Conservation (phyloP, 2,888 invertebrate species). For the Platypus cylindrus region DNA sequence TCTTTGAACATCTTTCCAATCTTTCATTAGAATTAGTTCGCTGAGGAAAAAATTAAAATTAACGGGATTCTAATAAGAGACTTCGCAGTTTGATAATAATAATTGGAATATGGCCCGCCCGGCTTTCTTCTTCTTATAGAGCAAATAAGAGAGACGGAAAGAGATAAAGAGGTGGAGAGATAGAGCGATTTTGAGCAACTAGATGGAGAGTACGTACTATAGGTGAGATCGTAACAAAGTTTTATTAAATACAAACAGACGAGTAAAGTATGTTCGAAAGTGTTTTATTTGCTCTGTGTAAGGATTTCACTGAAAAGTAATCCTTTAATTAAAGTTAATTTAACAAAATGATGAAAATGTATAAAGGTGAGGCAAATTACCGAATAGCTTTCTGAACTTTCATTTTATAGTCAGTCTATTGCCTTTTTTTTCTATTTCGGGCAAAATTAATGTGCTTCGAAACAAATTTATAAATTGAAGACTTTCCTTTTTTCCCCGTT, state of each 20-base stretch:
- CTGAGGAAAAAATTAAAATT: too few relatives aligned
- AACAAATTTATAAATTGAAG: constrained; percentile 9
- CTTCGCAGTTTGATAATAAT: too few relatives aligned
- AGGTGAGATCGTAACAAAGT: constrained; percentile 15
- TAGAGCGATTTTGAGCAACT: too few relatives aligned
- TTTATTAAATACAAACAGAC: constrained; percentile 16
- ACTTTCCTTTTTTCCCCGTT: constrained; percentile 5
- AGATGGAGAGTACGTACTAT: too few relatives aligned
- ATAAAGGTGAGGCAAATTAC: constrained; percentile 11
- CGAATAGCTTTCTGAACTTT: constrained; percentile 9
- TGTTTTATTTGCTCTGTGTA: constrained; percentile 11
- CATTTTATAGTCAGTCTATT: constrained; percentile 8
- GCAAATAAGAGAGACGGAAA: too few relatives aligned
- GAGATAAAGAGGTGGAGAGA: too few relatives aligned
- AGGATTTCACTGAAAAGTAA: constrained; percentile 9
- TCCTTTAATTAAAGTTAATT: constrained; percentile 15
- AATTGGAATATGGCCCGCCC: too few relatives aligned
- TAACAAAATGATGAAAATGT: constrained; percentile 11
- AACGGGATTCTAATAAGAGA: too few relatives aligned
- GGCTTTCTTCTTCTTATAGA: too few relatives aligned
- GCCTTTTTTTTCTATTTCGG: too few relatives aligned
- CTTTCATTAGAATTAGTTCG: too few relatives aligned
- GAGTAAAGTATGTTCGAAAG: constrained; percentile 9
- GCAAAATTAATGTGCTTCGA: constrained; percentile 6
- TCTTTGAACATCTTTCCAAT: too few relatives aligned